A percentile compares a stretch with the other conserved stretches of the same genome.
phyloP scores from a whole-genome alignment of 2,797 vertebrate species.

The Typhlichthys subterraneus region DNA sequence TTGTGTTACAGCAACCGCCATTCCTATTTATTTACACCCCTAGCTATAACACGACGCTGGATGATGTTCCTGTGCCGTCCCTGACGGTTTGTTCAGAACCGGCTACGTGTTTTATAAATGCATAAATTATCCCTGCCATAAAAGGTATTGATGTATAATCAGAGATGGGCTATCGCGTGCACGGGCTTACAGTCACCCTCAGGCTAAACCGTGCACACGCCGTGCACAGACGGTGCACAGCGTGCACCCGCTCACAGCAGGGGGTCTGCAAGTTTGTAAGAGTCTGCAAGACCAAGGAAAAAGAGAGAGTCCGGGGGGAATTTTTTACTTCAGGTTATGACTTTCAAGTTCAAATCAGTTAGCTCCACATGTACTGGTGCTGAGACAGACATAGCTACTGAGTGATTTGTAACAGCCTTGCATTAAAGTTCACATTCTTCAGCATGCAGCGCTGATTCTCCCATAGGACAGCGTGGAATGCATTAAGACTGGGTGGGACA shows the following conservation, averaged over 20 bases:
- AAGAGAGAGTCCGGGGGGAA: not conserved
- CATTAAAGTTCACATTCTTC: conserved; percentile 53
- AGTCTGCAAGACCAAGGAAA: not conserved
- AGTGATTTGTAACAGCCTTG: conserved; percentile 63
- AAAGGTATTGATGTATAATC: conserved; percentile 77
- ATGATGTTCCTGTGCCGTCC: conserved; percentile 54
- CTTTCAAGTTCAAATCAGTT: conserved; percentile 64
- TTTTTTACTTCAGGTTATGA: not conserved
- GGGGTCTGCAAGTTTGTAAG: conserved; percentile 41
- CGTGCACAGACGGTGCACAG: conserved; percentile 38
- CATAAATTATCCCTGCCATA: conserved; percentile 76
- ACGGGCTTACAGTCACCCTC: conserved; percentile 59
- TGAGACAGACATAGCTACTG: conserved; percentile 60
- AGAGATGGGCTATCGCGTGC: conserved; percentile 68
- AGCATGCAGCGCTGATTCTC: conserved; percentile 56
- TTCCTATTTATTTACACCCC: conserved; percentile 40
- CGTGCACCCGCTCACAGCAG: conserved; percentile 51
- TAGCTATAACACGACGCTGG: conserved; percentile 39
- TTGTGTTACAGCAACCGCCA: conserved; percentile 40
- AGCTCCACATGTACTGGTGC: conserved; percentile 53
- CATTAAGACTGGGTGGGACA: conserved; percentile 50
- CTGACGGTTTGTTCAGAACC: conserved; percentile 66
- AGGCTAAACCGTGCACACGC: conserved; percentile 53
- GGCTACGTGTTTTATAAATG: conserved; percentile 75
- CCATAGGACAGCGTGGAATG: conserved; percentile 57